These are phyloP conservation scores for Trypoxylus dichotomus DNA, from an alignment of 1,140 invertebrate species.

Conservation along the genomic window DNA sequence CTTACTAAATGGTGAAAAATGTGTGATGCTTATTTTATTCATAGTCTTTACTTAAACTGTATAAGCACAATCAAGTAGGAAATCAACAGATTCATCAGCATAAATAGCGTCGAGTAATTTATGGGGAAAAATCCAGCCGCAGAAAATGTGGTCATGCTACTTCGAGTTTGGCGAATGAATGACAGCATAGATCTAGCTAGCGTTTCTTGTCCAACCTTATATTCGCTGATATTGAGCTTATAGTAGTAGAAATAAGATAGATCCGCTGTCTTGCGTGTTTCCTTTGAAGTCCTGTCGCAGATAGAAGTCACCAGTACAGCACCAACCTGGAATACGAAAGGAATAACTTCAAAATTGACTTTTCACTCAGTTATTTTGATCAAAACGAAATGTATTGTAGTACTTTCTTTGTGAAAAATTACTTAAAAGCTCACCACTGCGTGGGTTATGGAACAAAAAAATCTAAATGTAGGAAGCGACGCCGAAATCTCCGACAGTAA, in stretches of 20 bases:
- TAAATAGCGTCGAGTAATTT: neutral
- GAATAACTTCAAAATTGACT: too few relatives aligned
- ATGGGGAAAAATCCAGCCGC: neutral
- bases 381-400: too few relatives aligned
- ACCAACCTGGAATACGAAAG: neutral
- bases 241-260: neutral
- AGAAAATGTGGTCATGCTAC: neutral
- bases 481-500: too few relatives aligned
- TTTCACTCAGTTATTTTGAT: too few relatives aligned
- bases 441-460: too few relatives aligned
- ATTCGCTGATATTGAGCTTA: neutral
- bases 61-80: neutral
- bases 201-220: neutral
- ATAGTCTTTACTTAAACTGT: neutral
- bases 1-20: too few relatives aligned
- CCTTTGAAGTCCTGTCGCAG: neutral
- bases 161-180: neutral
- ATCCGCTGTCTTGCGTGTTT: neutral
- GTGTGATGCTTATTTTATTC: too few relatives aligned
- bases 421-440: too few relatives aligned
- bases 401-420: too few relatives aligned
- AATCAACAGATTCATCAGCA: neutral
- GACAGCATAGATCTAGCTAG: neutral
- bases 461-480: too few relatives aligned
- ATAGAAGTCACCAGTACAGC: neutral